Evolutionary conservation across 2,113 vertebrate genomes (phyloP).

Genomic region (human): GRCh38 chr11:38710501-38711000

Average conservation of each 20-base stretch:
- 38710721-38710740: neutral
- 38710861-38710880: neutral
- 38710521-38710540: neutral
- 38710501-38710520: no score
- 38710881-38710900: neutral
- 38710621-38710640: neutral
- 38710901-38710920: neutral
- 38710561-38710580: neutral
- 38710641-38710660: neutral
- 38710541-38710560: neutral
- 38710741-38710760: neutral
- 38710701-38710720: neutral
- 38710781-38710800: neutral
- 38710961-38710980: neutral
- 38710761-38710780: neutral
- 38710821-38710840: neutral
- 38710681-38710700: neutral
- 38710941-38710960: neutral
- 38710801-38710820: neutral
- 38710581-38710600: neutral
- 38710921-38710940: neutral
- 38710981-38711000: neutral
- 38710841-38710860: neutral
- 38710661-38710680: neutral
- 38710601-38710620: neutral